Conservation (phyloP, 2,888 invertebrate genomes). For the Drosophila helvetica region DNA sequence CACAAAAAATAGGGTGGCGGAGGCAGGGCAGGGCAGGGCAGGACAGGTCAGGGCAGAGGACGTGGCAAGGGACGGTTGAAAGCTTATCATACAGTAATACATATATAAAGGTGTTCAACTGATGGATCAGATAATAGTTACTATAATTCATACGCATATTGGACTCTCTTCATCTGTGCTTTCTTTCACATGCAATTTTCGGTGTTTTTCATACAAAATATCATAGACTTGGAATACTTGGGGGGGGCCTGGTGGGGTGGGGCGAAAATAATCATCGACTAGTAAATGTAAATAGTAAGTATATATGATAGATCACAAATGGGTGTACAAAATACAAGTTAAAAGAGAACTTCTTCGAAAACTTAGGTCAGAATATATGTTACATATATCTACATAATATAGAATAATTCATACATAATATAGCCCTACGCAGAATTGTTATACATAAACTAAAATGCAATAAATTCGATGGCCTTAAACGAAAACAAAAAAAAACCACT, state of each 20-base stretch:
- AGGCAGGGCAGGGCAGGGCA: conserved; percentile 21
- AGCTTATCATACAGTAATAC: conserved; percentile 33
- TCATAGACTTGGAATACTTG: too few relatives aligned
- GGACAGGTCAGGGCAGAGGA: conserved; percentile 16
- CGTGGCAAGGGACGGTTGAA: background rate
- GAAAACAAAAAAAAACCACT: conserved; percentile 41
- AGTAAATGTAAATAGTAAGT: background rate
- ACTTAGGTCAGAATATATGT: background rate
- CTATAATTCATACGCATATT: conserved; percentile 25
- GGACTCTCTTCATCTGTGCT: conserved; percentile 27
- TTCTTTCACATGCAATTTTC: conserved; percentile 27
- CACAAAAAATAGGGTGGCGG: conserved; percentile 28
- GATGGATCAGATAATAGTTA: conserved; percentile 15
- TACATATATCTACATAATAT: too few relatives aligned
- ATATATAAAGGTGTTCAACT: conserved; percentile 22
- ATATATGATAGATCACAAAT: background rate
- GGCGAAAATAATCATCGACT: conserved; percentile 12
- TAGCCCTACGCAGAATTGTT: conserved; percentile 4
- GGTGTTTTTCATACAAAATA: conserved; percentile 10
- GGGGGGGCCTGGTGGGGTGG: too few relatives aligned
- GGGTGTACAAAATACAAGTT: conserved; percentile 14
- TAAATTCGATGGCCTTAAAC: conserved; percentile 9
- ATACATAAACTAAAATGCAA: conserved; percentile 32
- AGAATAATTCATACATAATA: background rate
- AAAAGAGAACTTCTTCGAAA: conserved; percentile 5